Evolutionary conservation across 2,888 invertebrate genomes (phyloP), one percentile per base, ranked within the genome.

Genomic region (Mimumesa dahlbomi): DNA sequence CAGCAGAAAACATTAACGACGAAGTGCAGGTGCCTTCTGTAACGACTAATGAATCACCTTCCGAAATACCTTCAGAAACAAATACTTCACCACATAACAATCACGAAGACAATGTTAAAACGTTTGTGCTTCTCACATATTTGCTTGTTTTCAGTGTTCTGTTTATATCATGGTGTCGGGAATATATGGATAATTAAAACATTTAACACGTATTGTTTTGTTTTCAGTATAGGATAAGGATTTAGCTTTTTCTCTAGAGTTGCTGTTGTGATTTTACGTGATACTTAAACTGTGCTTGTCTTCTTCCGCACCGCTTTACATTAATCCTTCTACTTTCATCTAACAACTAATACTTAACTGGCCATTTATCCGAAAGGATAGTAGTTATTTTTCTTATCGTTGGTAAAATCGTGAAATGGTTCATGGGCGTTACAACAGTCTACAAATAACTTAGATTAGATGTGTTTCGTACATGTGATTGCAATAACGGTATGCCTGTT

Each of bases 71-170:
- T 36, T 2, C 58, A 54, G 16, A 40, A 16, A 18, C 49, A 64
- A 46, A 31, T 57, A 31, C 40, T 53, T 57, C 48, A 13, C 36
- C 50, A 43, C 19, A 61, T 40, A 83, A 40, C 63, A 66, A 74
- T 66, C 73, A 76, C 46, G 75, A 75, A 68, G 79, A 79, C 36
- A 53, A 75, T 68, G 40, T 38, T 38, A 70, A 79, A 82, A 83
- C 74, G 84, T 83, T 84, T 71, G 84, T 80, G 62, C 57, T 80
- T 68, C 46, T 61, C 76, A 48, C 57, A 31, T 62, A n/a, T 57
- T 61, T 50, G 14, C 53, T 65, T 50, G 38, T 66, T 59, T 70
- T 48, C 48, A 43, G 31, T 57, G 59, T 57, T 48, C 36, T 50
- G 16, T 31, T 48, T 56, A 42, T 53, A 50, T 59, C 18, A 14